Conservation (phyloP, 2,113 vertebrate species). For the Colius striatus region DNA sequence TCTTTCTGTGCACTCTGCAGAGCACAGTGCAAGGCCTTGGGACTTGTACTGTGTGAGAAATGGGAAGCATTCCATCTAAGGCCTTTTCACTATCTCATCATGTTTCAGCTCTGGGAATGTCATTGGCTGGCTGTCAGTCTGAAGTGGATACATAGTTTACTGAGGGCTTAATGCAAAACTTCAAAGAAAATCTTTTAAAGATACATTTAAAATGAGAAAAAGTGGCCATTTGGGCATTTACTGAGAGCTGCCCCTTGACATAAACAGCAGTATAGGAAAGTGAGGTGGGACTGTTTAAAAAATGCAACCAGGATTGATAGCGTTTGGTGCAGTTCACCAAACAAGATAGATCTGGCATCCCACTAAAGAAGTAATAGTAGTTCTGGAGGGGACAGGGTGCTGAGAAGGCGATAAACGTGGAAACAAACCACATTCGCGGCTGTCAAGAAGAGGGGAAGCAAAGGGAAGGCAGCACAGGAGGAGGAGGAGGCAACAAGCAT, state of each 20-base stretch:
- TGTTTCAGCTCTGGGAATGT: not conserved
- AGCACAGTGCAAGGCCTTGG: rapidly evolving
- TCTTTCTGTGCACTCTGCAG: not conserved
- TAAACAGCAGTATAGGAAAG: not conserved
- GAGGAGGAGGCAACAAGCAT: not conserved
- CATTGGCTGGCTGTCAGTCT: not conserved
- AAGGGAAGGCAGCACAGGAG: not conserved
- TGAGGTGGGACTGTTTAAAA: not conserved
- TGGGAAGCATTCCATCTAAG: rapidly evolving
- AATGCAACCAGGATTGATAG: not conserved
- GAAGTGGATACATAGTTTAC: not conserved
- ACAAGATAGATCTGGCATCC: not conserved
- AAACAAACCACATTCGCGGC: not conserved
- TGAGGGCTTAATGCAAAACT: not conserved
- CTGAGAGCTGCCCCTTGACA: not conserved
- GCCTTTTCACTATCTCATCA: not conserved
- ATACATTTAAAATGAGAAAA: not conserved
- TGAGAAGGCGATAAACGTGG: not conserved
- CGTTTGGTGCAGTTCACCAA: not conserved
- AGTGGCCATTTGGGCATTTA: not conserved
- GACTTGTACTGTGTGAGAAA: rapidly evolving
- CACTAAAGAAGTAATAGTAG: not conserved
- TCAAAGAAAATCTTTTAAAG: not conserved
- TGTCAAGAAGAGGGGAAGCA: not conserved
- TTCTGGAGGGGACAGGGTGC: not conserved